A percentile compares a stretch with the other conserved stretches of the same genome.
Conservation (phyloP, 2,888 invertebrate species). For the Torymus tubicola region DNA sequence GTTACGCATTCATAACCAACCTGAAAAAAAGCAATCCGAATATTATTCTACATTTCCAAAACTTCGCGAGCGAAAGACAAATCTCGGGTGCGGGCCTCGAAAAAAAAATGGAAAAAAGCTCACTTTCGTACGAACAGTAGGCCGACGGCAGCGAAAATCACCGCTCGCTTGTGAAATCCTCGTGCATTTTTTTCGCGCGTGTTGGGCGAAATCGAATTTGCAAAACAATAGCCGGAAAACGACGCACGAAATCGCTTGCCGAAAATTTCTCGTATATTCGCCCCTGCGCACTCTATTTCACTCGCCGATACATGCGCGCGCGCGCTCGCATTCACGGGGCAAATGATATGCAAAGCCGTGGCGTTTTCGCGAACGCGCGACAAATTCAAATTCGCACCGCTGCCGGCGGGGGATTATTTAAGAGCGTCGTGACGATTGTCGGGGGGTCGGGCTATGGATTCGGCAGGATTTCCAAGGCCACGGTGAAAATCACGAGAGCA, state of each 20-base stretch:
- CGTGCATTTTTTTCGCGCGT: not conserved
- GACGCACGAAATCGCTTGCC: constrained; percentile 15
- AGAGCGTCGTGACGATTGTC: no score
- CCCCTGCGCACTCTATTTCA: not conserved
- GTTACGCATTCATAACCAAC: constrained; percentile 23
- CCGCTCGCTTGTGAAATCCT: not conserved
- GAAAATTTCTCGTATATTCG: constrained; percentile 16
- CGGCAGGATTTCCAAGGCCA: constrained; percentile 15
- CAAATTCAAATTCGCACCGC: constrained; percentile 43
- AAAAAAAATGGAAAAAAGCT: no score
- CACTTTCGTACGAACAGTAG: no score
- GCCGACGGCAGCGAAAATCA: no score
- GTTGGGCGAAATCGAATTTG: constrained; percentile 38
- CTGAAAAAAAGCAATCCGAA: constrained; percentile 8
- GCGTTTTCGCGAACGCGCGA: constrained; percentile 34
- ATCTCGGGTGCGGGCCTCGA: no score
- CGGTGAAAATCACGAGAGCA: not conserved
- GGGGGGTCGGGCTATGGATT: not conserved
- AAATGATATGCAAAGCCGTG: constrained; percentile 54
- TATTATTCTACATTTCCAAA: constrained; percentile 8
- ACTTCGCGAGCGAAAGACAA: not conserved
- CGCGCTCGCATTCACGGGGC: not conserved
- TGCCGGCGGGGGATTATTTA: not conserved
- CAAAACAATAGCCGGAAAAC: constrained; percentile 49
- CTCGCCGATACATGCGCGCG: not conserved